These are phyloP conservation scores for Drosophila auraria DNA, from an alignment of 1,140 invertebrate species.

Conservation along the genomic window DNA sequence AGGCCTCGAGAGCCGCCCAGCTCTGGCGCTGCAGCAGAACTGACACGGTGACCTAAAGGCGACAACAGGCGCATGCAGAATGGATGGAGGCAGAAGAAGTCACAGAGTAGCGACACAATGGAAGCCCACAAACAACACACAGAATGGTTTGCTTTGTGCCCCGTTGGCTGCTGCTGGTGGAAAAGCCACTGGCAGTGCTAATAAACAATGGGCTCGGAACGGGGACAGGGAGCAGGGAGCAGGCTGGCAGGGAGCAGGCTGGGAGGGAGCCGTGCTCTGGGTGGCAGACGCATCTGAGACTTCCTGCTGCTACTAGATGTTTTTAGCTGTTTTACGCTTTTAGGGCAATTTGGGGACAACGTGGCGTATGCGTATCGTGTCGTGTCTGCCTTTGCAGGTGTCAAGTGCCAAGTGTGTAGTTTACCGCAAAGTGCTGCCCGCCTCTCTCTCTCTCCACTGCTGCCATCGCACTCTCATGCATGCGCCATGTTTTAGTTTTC, in stretches of 20 bases:
- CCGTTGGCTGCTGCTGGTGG: constrained; percentile 10
- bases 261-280: neutral
- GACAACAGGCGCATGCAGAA: constrained; percentile 56
- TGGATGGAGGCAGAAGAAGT: constrained; percentile 1
- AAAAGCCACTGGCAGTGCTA: constrained; percentile 40
- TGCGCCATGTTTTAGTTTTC: constrained; percentile 56
- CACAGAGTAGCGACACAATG: constrained; percentile 29
- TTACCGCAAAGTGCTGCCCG: constrained; percentile 47
- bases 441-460: neutral
- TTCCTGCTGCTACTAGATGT: constrained; percentile 45
- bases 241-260: neutral
- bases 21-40: constrained; percentile 48
- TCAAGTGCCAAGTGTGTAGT: constrained; percentile 63
- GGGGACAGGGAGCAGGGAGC: neutral
- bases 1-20: constrained; percentile 1
- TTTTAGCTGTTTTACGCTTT: constrained; percentile 57
- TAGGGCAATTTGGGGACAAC: constrained; percentile 46
- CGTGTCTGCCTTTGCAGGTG: constrained; percentile 50
- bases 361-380: constrained; percentile 46
- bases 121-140: constrained; percentile 34
- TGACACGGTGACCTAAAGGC: constrained; percentile 70
- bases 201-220: constrained; percentile 44
- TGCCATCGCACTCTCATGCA: neutral
- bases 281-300: constrained; percentile 40
- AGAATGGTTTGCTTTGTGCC: constrained; percentile 44